phyloP scores from a whole-genome alignment of 2,888 invertebrate species.

The Nesidiocoris tenuis region DNA sequence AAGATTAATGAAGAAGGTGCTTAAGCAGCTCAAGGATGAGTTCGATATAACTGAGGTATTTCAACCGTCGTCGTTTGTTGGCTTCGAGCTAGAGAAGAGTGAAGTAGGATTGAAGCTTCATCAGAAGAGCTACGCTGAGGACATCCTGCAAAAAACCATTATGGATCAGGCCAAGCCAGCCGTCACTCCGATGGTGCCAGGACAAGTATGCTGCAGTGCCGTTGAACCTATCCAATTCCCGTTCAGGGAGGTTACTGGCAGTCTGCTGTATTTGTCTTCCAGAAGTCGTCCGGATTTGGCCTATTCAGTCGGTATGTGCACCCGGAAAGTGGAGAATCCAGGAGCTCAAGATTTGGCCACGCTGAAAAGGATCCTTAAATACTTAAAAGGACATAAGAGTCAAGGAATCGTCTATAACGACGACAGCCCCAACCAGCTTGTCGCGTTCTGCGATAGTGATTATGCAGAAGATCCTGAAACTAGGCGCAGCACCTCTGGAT shows the following conservation, averaged over 20 bases:
- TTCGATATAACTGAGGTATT: neutral
- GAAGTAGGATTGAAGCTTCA: neutral
- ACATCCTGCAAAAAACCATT: neutral
- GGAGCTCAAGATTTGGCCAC: neutral
- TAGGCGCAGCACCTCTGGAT: constrained; percentile 27
- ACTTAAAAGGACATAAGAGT: constrained; percentile 34
- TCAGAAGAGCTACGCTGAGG: neutral
- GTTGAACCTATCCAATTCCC: no score
- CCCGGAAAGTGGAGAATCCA: neutral
- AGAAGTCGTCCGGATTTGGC: neutral
- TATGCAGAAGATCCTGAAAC: constrained; percentile 41
- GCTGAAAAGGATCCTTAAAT: constrained; percentile 28
- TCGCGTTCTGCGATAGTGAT: constrained; percentile 43
- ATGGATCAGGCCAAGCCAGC: neutral
- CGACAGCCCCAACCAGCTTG: constrained; percentile 17
- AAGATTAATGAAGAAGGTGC: neutral
- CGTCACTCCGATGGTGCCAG: neutral
- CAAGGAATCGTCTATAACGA: constrained; percentile 37
- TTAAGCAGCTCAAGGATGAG: neutral
- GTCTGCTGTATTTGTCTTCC: neutral
- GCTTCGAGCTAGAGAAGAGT: neutral
- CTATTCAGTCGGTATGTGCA: neutral
- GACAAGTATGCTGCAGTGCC: neutral
- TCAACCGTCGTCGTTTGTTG: neutral
- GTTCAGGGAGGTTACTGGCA: neutral